Conservation (phyloP, 1,140 invertebrate genomes). For the Stegodyphus dumicola region DNA sequence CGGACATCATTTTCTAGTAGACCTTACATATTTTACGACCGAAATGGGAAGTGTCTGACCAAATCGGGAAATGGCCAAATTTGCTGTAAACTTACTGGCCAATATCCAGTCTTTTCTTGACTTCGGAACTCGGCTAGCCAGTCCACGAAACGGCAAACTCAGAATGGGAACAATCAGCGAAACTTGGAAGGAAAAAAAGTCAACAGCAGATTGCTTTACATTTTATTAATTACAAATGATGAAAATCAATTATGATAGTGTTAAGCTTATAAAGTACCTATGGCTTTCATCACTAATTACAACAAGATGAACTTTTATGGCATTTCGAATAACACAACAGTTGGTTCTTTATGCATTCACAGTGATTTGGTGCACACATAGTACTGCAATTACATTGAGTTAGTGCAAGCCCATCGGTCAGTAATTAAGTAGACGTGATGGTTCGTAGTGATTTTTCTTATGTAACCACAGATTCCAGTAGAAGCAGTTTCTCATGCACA, state of each 20-base stretch:
- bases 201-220: not conserved
- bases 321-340: not conserved
- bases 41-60: no score
- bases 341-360: not conserved
- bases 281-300: not conserved
- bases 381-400: no score
- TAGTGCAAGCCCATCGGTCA: not conserved
- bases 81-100: not conserved
- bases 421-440: not conserved
- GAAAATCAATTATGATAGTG: no score
- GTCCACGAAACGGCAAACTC: not conserved
- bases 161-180: not conserved
- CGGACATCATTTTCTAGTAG: no score
- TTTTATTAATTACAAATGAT: not conserved
- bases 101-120: not conserved
- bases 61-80: no score
- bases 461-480: not conserved
- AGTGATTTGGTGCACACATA: not conserved
- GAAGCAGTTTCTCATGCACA: not conserved
- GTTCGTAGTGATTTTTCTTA: not conserved
- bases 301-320: not conserved
- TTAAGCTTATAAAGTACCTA: not conserved
- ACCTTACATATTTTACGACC: no score
- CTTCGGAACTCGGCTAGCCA: not conserved
- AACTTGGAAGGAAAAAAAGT: not conserved